Evolutionary conservation across 1,140 invertebrate species (phyloP).

Genomic region (Triops cancriformis): DNA sequence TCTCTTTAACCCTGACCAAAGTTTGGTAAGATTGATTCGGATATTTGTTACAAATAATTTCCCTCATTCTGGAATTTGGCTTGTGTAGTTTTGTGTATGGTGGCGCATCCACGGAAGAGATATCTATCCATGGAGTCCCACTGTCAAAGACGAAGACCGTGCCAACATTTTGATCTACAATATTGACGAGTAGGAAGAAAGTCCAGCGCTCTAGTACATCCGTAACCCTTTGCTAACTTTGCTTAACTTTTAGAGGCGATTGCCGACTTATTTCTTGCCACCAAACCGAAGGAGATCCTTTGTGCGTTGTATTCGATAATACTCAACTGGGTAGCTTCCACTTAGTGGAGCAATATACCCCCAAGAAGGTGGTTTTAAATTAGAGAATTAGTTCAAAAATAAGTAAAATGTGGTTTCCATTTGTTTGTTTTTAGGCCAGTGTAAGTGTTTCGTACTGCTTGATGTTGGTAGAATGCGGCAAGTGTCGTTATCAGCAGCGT

Average conservation of each 20-base stretch:
- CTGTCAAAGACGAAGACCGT: constrained; percentile 22
- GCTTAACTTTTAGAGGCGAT: neutral
- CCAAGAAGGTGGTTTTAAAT: neutral
- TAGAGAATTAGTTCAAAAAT: no score
- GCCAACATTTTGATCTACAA: constrained; percentile 24
- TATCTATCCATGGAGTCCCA: constrained; percentile 22
- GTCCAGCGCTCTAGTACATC: neutral
- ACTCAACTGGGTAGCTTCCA: neutral
- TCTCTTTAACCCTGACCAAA: neutral
- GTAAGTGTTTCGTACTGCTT: neutral
- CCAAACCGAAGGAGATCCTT: constrained; percentile 21
- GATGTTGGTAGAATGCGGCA: neutral
- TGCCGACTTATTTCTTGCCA: constrained; percentile 22
- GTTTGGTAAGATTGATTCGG: neutral
- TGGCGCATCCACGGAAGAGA: constrained; percentile 23
- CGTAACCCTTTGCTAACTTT: neutral
- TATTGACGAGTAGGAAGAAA: neutral
- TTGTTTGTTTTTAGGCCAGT: neutral
- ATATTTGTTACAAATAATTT: no score
- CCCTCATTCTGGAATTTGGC: neutral
- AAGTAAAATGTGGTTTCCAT: no score
- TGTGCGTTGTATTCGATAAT: constrained; percentile 9
- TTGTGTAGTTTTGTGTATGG: constrained; percentile 21
- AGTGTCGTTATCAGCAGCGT: neutral
- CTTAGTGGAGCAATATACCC: neutral